These are phyloP conservation scores for Aphrocallistes beatrix DNA, from an alignment of 37 sponge, comb jelly and placozoan species.

Conservation along the genomic window DNA sequence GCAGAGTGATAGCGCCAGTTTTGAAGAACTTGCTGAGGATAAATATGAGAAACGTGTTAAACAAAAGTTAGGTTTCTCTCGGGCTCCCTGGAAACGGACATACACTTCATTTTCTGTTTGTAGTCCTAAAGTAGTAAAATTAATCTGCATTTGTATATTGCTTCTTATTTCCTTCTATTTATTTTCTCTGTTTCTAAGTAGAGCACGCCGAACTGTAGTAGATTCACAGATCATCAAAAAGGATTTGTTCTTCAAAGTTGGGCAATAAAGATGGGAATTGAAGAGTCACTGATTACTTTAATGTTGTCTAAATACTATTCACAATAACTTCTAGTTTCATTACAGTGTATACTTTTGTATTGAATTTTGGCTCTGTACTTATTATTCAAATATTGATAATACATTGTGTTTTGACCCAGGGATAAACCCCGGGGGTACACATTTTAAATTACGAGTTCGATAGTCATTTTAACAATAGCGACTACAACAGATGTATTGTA, in stretches of 20 bases:
- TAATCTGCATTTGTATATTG: neutral
- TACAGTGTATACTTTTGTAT: too few species aligned
- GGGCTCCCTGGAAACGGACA: constrained; percentile 9
- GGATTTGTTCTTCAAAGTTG: neutral
- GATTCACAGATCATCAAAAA: neutral
- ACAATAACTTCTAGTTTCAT: too few species aligned
- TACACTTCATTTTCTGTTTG: neutral
- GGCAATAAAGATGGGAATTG: neutral
- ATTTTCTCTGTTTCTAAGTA: neutral
- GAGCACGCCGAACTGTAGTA: neutral
- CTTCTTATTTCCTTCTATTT: neutral
- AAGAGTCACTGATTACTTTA: too few species aligned
- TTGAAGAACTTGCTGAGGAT: neutral
- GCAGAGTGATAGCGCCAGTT: too few species aligned
- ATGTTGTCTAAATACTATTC: too few species aligned
- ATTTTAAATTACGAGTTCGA: too few species aligned
- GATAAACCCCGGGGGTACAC: too few species aligned
- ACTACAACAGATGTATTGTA: too few species aligned
- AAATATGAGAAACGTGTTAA: neutral
- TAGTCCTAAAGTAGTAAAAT: neutral
- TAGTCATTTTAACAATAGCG: too few species aligned
- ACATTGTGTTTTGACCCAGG: too few species aligned
- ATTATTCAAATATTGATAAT: too few species aligned
- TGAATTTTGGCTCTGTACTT: too few species aligned
- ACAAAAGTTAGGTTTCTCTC: neutral